Percentiles rank a stretch among this genome's conserved stretches.
These are phyloP conservation scores for Artemia sp. DNA, from an alignment of 2,888 invertebrate genomes.

Conservation along the genomic window DNA sequence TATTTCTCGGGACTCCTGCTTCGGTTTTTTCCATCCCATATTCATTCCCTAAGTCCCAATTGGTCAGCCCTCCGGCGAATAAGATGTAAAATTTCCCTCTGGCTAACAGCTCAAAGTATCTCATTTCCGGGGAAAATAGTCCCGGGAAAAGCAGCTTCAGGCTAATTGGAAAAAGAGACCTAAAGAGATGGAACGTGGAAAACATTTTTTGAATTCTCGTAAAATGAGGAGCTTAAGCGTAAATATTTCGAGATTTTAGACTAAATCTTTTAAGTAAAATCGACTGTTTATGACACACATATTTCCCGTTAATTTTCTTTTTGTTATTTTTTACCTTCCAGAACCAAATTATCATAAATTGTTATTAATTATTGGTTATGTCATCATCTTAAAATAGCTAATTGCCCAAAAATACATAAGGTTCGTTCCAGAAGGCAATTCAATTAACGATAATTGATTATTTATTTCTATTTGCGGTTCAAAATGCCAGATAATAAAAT, in stretches of 20 bases:
- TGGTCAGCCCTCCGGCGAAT: slow-evolving; percentile 7
- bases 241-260: too few relatives aligned
- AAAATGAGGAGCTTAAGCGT: too few relatives aligned
- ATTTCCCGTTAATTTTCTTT: not conserved
- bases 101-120: slow-evolving; percentile 11
- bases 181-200: too few relatives aligned
- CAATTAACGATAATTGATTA: too few relatives aligned
- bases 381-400: not conserved
- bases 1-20: not conserved
- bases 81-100: not conserved
- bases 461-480: too few relatives aligned
- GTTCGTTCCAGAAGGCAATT: too few relatives aligned
- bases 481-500: too few relatives aligned
- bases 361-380: not conserved
- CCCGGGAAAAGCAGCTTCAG: slow-evolving; percentile 12
- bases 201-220: too few relatives aligned
- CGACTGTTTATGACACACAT: not conserved
- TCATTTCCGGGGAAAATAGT: slow-evolving; percentile 4
- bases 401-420: not conserved
- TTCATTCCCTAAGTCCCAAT: not conserved
- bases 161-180: not conserved
- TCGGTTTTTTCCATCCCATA: not conserved
- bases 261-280: too few relatives aligned
- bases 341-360: too few relatives aligned
- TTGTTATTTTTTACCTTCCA: too few relatives aligned